phyloP scores from a whole-genome alignment of 92 coral and sea anemone genomes.

The Umimayanthus chanpuru region DNA sequence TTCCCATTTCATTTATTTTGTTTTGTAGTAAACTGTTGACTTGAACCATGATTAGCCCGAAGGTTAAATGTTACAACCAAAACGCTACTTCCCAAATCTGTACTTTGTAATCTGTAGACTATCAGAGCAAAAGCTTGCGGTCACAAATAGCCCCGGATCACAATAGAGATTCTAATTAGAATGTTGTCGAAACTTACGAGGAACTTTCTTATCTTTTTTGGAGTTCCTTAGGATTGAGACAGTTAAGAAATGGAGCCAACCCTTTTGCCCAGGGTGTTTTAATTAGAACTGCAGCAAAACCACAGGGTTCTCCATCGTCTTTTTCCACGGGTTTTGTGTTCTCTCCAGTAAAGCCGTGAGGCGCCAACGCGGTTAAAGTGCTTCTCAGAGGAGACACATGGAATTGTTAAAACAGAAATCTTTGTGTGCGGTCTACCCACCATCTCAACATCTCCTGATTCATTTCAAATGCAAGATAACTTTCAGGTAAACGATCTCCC shows the following conservation, averaged over 20 bases:
- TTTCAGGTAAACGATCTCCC: neutral
- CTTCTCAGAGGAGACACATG: constrained; percentile 14
- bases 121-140: neutral
- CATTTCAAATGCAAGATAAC: neutral
- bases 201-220: neutral
- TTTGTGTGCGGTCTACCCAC: constrained; percentile 42
- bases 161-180: neutral
- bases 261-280: constrained; percentile 10
- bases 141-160: neutral
- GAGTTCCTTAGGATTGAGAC: neutral
- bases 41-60: neutral
- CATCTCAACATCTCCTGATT: neutral
- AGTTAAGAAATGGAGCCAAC: neutral
- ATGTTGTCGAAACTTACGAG: neutral
- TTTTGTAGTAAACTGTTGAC: neutral
- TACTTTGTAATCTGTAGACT: no score
- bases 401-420: constrained; percentile 19
- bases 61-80: neutral
- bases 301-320: constrained; percentile 21
- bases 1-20: neutral
- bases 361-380: constrained; percentile 17
- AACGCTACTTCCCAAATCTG: neutral
- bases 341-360: constrained; percentile 7
- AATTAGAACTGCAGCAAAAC: constrained; percentile 29
- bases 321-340: constrained; percentile 34